Base-by-base conservation (phyloP, 2,888 invertebrate genomes). In the Crematogaster levior region DNA sequence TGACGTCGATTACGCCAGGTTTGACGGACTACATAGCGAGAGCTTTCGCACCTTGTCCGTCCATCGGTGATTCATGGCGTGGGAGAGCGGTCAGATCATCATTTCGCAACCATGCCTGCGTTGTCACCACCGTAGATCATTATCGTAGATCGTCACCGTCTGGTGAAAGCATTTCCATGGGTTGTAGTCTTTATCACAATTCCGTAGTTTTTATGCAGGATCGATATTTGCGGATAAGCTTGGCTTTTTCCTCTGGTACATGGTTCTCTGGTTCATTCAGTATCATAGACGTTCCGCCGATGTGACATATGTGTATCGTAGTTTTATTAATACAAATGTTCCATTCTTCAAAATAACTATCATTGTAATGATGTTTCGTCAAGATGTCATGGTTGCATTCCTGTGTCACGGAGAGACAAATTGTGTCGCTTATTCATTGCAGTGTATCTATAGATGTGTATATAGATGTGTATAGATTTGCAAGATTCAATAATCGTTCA, bases 1-100 rank as follows among this genome's bases (percentile, higher is more conserved):
- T 91, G 70, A 91, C 93, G 15, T 88, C 92, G 34, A 83, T 93
- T 58, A 87, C 85, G 83, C 92, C 93, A 93, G 93, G 93, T 94
- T 93, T 92, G 90, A 70, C 37, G 79, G 80, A 79, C 56, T 79
- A 46, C 6, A 72, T 81, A 74, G 51, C 60, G 63, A 53, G 40
- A 79, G 83, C 79, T 88, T 90, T 77, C 84, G 65, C 90, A 82
- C 88, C 43, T 87, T 90, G 88, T 92, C 88, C 89, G 87, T 91
- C 87, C 68, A 72, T 63, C 74, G 79, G 37, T 58, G 37, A 60
- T 61, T 61, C 63, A 65, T 34, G 34, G 46, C 68, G 37, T 60
- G 18, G 43, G 34, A 66, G n/a, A 72, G 18, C 21, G 15, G n/a
- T 27, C 18, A 46, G 12, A 46, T 75, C 34, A 24, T 81, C 40